Base-by-base conservation (phyloP, 1,140 invertebrate genomes). In the Platyscapa corneri region DNA sequence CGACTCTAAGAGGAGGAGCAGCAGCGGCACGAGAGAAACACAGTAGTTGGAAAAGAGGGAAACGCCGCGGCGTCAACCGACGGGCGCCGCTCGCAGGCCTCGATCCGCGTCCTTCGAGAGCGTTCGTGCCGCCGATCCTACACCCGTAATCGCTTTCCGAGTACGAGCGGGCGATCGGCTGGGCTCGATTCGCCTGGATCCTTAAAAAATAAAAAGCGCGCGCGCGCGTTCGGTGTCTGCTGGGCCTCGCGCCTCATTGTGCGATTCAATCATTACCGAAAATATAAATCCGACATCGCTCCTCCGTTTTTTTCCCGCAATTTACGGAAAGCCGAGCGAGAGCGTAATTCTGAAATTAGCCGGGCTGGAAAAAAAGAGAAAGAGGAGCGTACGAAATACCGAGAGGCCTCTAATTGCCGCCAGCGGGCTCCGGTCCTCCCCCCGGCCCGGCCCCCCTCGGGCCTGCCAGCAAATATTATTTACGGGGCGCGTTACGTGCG, bases 401-500 rank as follows among this genome's bases (percentile, higher is more conserved):
- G 70, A 72, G 70, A 74, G 70, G 37, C 37, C 70, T 39, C 70
- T 74, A 74, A 74, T 74, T 74, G 70, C 20, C 70, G 70, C 70
- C 70, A 74, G 70, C 70, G 70, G 37, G 37, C 14, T 42, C 70
- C 32, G 18, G 1, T 18, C 20, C 0, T 18, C 20, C 34, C 70
- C 37, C 10, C 10, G 12, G 12, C 53, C 18, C 53, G 23, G 23
- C 3, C 20, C 23, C 37, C 37, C 37, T 2, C 20, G 20, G 34
- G 3, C 37, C 37, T 78, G 74, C 77, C 76, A 81, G 32, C 1
- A 70, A 70, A 46, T 67, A 81, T 81, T 70, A 81, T 81, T 81
- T 81, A 86, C 86, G 77, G 77, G 80, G 53, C 81, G 65, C 88
- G 87, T 75, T 74, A 74, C 70, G 86, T 78, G 86, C 46, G 64